phyloP scores from a whole-genome alignment of 2,113 vertebrate genomes.

The Thalassoma bifasciatum region DNA sequence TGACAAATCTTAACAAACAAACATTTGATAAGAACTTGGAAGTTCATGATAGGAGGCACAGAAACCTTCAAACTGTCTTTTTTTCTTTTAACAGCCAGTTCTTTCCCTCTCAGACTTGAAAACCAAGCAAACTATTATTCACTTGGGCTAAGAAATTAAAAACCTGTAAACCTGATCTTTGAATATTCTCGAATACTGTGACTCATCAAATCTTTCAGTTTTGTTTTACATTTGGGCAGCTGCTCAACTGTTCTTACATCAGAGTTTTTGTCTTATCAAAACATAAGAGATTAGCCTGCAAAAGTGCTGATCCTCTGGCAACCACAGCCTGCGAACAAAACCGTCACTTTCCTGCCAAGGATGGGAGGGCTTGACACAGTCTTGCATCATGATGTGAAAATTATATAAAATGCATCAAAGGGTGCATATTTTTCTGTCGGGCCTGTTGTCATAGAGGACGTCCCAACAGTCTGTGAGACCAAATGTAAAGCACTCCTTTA shows the following conservation, averaged over 20 bases:
- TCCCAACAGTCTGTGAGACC: not conserved
- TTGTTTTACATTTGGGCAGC: not conserved
- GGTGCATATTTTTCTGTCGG: not conserved
- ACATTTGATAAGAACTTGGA: not conserved
- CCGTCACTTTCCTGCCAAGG: constrained; percentile 5
- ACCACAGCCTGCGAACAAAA: constrained; percentile 18
- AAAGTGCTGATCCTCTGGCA: constrained; percentile 20
- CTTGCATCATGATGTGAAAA: constrained; percentile 20
- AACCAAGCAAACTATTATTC: constrained; percentile 2
- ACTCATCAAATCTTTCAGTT: constrained; percentile 36
- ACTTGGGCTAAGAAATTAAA: constrained; percentile 15
- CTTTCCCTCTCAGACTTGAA: not conserved
- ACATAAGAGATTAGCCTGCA: constrained; percentile 11
- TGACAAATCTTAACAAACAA: not conserved
- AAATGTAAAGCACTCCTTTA: not conserved
- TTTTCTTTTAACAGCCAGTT: too few species aligned
- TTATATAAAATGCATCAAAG: constrained; percentile 21
- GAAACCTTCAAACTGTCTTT: not conserved
- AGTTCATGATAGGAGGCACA: too few species aligned
- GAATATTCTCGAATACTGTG: constrained; percentile 20
- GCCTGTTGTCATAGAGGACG: not conserved
- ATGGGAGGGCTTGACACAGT: constrained; percentile 18
- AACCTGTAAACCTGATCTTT: constrained; percentile 5
- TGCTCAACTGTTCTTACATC: constrained; percentile 19
- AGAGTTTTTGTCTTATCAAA: constrained; percentile 4